Evolutionary conservation across 1,140 invertebrate genomes (phyloP).

Genomic region (Sogatella furcifera): DNA sequence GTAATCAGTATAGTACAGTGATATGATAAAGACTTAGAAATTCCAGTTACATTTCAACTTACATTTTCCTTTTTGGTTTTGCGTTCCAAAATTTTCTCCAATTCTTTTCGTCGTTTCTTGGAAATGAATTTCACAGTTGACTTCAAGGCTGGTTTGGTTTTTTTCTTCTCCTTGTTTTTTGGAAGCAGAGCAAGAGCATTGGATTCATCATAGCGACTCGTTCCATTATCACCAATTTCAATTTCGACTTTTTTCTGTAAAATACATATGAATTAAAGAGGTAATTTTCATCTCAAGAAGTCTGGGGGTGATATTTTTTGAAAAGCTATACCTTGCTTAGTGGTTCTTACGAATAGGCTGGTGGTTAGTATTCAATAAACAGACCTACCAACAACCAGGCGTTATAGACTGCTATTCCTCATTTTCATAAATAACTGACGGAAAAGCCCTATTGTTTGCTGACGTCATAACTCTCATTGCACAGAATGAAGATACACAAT

Average conservation of each 20-base stretch:
- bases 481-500: too few relatives aligned
- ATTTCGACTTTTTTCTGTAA: conserved; percentile 53
- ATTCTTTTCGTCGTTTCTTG: conserved; percentile 74
- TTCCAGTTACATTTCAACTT: conserved; percentile 27
- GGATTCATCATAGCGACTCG: conserved; percentile 53
- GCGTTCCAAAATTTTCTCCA: conserved; percentile 76
- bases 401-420: too few relatives aligned
- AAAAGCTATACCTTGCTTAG: too few relatives aligned
- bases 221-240: conserved; percentile 43
- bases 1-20: background rate
- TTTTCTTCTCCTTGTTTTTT: conserved; percentile 60
- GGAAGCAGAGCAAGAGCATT: conserved; percentile 74
- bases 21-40: background rate
- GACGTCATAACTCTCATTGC: too few relatives aligned
- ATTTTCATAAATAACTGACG: too few relatives aligned
- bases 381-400: too few relatives aligned
- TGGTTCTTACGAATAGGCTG: too few relatives aligned
- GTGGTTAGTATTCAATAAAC: too few relatives aligned
- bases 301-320: background rate
- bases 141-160: conserved; percentile 40
- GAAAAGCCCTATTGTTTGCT: too few relatives aligned
- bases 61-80: conserved; percentile 85
- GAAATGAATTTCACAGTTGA: conserved; percentile 55
- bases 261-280: conserved; percentile 22
- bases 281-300: conserved; percentile 3